Conservation (phyloP, 2,113 vertebrate genomes). For the Leucopsar rothschildi region DNA sequence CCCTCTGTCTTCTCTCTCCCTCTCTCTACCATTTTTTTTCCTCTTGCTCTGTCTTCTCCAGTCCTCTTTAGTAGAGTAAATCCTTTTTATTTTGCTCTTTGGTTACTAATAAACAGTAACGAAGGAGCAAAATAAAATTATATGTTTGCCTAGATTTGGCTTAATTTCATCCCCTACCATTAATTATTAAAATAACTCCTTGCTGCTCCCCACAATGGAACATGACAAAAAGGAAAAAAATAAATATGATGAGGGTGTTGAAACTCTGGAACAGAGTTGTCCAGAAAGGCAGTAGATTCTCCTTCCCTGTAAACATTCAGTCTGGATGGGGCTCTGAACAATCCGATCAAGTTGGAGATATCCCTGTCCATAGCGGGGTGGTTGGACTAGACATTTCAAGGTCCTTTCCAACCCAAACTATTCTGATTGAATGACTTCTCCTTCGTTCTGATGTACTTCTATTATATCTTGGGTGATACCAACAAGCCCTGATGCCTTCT, state of each 20-base stretch:
- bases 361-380: not conserved
- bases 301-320: not conserved
- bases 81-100: not conserved
- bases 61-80: not conserved
- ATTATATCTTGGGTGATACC: not conserved
- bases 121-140: not conserved
- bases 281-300: not conserved
- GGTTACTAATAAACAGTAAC: fast-evolving
- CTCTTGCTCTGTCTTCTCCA: not conserved
- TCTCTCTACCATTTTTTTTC: not conserved
- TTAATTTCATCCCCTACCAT: fast-evolving
- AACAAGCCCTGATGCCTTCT: not conserved
- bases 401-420: not conserved
- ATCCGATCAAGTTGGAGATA: not conserved
- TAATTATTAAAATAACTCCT: not conserved
- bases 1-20: not conserved
- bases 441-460: not conserved
- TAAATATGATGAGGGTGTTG: too few relatives aligned
- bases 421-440: not conserved
- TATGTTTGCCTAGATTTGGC: fast-evolving
- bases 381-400: not conserved
- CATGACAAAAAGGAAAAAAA: fast-evolving
- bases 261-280: not conserved
- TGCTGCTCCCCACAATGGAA: not conserved
- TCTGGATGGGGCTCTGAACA: not conserved